Percentiles rank a stretch among this genome's conserved stretches.
phyloP scores from a whole-genome alignment of 2,797 vertebrate species.

The Lepilemur ruficaudatus region DNA sequence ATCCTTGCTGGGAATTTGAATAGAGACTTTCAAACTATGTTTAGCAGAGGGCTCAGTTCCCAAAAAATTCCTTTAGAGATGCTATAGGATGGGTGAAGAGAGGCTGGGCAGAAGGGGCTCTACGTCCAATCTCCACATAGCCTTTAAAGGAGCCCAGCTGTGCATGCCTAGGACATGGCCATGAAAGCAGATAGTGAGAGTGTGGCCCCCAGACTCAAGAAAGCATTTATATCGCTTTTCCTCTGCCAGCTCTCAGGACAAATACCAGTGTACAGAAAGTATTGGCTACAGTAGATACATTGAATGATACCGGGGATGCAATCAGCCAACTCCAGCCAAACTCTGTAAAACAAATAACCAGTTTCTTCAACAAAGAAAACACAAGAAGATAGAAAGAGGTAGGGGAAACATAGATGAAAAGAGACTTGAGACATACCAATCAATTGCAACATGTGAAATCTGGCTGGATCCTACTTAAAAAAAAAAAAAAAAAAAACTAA shows the following conservation, averaged over 20 bases:
- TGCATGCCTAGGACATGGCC: neutral
- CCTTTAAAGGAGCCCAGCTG: neutral
- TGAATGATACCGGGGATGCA: neutral
- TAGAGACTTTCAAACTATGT: neutral
- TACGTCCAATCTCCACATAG: neutral
- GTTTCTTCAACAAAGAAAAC: neutral
- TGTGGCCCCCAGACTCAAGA: neutral
- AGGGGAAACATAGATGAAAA: neutral
- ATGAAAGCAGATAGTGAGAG: neutral
- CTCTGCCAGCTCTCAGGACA: neutral
- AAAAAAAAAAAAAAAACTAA: neutral
- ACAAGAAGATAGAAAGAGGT: neutral
- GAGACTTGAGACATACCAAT: neutral
- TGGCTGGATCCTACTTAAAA: neutral
- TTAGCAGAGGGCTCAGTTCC: neutral
- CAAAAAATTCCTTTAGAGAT: neutral
- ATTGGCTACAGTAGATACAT: neutral
- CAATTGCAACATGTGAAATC: neutral
- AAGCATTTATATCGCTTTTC: neutral
- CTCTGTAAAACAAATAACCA: neutral
- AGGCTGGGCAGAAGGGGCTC: neutral
- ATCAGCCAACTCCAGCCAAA: neutral
- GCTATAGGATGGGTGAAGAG: neutral
- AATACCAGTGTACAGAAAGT: neutral
- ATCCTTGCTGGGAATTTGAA: neutral